A percentile compares a stretch with the other conserved stretches of the same genome.
These are phyloP conservation scores for Syndactyla subalaris DNA, from an alignment of 2,797 vertebrate genomes.

Conservation along the genomic window DNA sequence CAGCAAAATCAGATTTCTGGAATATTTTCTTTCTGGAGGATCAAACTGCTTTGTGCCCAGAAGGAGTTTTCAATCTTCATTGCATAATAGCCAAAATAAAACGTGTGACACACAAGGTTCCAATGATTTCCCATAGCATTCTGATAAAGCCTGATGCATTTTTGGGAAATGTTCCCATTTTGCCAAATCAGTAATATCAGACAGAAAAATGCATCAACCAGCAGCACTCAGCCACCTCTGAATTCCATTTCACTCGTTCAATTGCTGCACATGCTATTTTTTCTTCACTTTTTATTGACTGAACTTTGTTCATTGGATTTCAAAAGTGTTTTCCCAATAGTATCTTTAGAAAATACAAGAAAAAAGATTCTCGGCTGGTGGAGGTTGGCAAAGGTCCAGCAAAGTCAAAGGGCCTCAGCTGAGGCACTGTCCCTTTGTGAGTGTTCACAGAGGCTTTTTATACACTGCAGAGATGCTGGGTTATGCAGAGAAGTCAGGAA, in stretches of 20 bases:
- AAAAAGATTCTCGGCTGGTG: constrained; percentile 25
- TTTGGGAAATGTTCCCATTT: neutral
- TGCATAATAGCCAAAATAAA: neutral
- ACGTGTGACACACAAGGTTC: neutral
- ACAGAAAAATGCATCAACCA: neutral
- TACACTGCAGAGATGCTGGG: constrained; percentile 19
- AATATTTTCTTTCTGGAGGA: neutral
- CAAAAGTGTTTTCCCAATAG: constrained; percentile 55
- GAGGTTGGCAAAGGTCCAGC: constrained; percentile 48
- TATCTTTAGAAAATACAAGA: constrained; percentile 35
- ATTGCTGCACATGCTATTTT: neutral
- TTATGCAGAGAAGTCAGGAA: constrained; percentile 11
- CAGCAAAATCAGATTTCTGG: neutral
- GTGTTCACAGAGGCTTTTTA: constrained; percentile 61
- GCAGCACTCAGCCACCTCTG: neutral
- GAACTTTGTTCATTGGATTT: constrained; percentile 29
- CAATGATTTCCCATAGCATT: neutral
- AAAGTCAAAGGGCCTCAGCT: constrained; percentile 3
- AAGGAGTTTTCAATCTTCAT: neutral
- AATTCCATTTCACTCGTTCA: constrained; percentile 1
- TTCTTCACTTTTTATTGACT: neutral
- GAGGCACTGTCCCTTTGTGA: constrained; percentile 59
- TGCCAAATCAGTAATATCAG: neutral
- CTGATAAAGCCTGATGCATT: neutral
- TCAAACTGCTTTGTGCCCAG: neutral